These are phyloP conservation scores for Myotis planiceps DNA, from an alignment of 2,797 vertebrate species.

Conservation along the genomic window DNA sequence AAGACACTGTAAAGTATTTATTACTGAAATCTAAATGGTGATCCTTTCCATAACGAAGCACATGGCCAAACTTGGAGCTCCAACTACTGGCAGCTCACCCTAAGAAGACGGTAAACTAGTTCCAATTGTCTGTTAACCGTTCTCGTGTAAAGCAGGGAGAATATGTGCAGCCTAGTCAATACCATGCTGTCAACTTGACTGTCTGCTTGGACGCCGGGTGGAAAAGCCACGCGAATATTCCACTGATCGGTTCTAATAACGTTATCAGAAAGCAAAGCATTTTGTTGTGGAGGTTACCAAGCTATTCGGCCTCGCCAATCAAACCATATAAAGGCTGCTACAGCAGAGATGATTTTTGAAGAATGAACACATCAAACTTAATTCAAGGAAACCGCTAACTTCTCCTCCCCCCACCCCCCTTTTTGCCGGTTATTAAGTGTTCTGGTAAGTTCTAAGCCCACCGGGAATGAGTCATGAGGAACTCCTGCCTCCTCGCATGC, in stretches of 20 bases:
- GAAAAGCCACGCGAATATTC: not conserved
- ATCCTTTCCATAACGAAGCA: not conserved
- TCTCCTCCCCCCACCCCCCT: too few relatives aligned
- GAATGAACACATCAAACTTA: not conserved
- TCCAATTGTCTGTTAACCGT: not conserved
- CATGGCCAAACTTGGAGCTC: not conserved
- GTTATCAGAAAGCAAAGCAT: not conserved
- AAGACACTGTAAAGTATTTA: not conserved
- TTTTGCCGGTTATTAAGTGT: not conserved
- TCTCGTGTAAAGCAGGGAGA: not conserved
- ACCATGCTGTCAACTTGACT: not conserved
- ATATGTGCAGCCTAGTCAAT: not conserved
- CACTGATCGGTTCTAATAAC: not conserved
- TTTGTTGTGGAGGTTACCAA: not conserved
- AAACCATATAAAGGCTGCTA: not conserved
- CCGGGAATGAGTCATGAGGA: slow-evolving; percentile 37
- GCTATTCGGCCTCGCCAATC: not conserved
- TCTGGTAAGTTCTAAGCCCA: slow-evolving; percentile 45
- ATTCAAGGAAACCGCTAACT: not conserved
- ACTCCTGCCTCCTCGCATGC: not conserved
- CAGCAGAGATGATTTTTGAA: not conserved
- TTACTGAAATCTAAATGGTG: not conserved
- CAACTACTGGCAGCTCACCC: not conserved
- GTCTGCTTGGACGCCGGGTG: not conserved
- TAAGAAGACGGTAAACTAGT: not conserved